phyloP scores from a whole-genome alignment of 2,797 vertebrate genomes.

The Cossypha heuglini region DNA sequence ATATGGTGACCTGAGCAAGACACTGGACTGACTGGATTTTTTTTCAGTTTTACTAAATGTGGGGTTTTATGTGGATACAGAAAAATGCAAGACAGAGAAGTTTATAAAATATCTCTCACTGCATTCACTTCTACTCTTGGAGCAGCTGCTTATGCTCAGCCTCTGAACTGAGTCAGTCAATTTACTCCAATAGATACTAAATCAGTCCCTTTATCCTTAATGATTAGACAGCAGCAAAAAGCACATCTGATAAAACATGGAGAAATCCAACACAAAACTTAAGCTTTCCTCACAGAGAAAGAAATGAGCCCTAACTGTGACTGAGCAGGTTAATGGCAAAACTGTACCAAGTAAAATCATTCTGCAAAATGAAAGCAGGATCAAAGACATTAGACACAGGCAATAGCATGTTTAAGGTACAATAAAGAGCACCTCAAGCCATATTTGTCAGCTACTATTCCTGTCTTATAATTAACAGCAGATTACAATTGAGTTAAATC shows the following conservation, averaged over 20 bases:
- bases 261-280: background rate
- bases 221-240: background rate
- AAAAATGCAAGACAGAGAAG: background rate
- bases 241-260: background rate
- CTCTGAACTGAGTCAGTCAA: conserved; percentile 6
- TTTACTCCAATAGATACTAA: background rate
- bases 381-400: conserved; percentile 4
- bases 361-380: background rate
- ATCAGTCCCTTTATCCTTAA: conserved; percentile 1
- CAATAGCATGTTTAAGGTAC: conserved; percentile 4
- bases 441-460: conserved; percentile 42
- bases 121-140: background rate
- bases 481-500: conserved; percentile 39
- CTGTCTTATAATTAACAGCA: conserved; percentile 53
- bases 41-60: background rate
- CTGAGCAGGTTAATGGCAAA: conserved; percentile 1
- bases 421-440: conserved; percentile 10
- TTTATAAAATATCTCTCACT: background rate
- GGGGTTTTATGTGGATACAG: background rate
- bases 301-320: background rate
- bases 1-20: conserved; percentile 10
- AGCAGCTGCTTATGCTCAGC: background rate
- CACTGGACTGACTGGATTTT: background rate
- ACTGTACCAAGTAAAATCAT: background rate
- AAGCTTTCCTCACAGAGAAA: background rate